Evolutionary conservation across 2,888 invertebrate species (phyloP).

Genomic region (Drosophila helvetica): DNA sequence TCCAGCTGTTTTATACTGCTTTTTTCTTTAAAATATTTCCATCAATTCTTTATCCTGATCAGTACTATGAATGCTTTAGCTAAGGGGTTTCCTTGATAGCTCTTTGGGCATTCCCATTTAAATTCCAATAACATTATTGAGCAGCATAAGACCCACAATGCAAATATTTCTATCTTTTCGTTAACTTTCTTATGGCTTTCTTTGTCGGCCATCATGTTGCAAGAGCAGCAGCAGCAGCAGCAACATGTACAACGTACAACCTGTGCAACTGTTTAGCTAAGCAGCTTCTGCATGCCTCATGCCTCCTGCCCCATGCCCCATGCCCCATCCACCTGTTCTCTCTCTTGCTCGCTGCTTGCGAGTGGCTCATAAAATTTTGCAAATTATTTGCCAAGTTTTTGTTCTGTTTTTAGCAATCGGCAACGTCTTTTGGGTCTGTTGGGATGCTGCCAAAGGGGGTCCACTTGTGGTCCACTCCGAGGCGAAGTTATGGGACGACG

Average conservation of each 20-base stretch:
- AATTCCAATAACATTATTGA: neutral
- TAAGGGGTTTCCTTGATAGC: too few species aligned
- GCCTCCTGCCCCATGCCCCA: neutral
- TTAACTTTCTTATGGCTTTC: slow-evolving; percentile 5
- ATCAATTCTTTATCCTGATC: too few species aligned
- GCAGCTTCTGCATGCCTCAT: slow-evolving; percentile 56
- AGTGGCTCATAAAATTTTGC: slow-evolving; percentile 71
- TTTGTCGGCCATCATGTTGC: slow-evolving; percentile 9
- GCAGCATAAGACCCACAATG: slow-evolving; percentile 12
- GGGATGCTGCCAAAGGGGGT: neutral
- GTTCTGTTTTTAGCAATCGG: slow-evolving; percentile 33
- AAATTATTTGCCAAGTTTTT: slow-evolving; percentile 75
- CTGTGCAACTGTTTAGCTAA: slow-evolving; percentile 60
- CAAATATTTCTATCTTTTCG: neutral
- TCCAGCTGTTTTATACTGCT: too few species aligned
- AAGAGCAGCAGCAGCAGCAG: neutral
- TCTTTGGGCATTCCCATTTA: neutral
- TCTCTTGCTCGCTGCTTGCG: neutral
- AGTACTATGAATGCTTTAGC: too few species aligned
- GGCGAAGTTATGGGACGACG: slow-evolving; percentile 54
- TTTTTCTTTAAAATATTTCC: too few species aligned
- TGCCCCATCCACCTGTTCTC: neutral
- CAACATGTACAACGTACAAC: slow-evolving; percentile 7
- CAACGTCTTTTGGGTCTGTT: slow-evolving; percentile 30
- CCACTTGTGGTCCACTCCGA: neutral